Percentiles rank a stretch among this genome's conserved stretches.
Evolutionary conservation across 1,140 invertebrate genomes (phyloP).

Genomic region (Micrasema longulum): DNA sequence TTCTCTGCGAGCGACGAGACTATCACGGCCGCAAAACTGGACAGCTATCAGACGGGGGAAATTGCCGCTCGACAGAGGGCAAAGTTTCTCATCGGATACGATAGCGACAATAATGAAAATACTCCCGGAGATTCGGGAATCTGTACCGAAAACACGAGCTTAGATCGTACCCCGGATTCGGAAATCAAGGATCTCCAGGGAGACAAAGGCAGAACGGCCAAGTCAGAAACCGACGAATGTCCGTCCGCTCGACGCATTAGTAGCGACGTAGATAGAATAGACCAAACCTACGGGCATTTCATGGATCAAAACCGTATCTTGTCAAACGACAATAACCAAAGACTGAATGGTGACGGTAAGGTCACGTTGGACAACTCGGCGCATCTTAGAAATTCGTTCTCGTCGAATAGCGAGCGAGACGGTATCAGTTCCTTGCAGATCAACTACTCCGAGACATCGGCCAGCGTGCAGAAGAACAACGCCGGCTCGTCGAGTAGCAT

Average conservation of each 20-base stretch:
- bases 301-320: constrained; percentile 65
- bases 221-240: neutral
- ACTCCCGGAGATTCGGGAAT: constrained; percentile 76
- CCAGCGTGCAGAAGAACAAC: constrained; percentile 58
- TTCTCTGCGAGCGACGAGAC: constrained; percentile 58
- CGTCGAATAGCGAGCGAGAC: constrained; percentile 53
- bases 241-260: neutral
- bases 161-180: constrained; percentile 72
- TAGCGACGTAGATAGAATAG: constrained; percentile 53
- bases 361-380: constrained; percentile 43
- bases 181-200: constrained; percentile 57
- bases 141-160: constrained; percentile 78
- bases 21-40: constrained; percentile 8
- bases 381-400: constrained; percentile 61
- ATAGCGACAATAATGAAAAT: constrained; percentile 62
- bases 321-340: constrained; percentile 39
- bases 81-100: constrained; percentile 65
- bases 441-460: constrained; percentile 44
- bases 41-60: constrained; percentile 53
- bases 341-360: constrained; percentile 27
- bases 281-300: constrained; percentile 59
- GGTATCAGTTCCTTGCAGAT: constrained; percentile 43
- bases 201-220: constrained; percentile 23
- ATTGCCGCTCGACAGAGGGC: constrained; percentile 67
- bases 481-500: constrained; percentile 60